Percentiles rank a stretch among this genome's conserved stretches.
These are phyloP conservation scores for Zhuqinia jingwanae DNA, from an alignment of 2,888 invertebrate species.

Conservation along the genomic window DNA sequence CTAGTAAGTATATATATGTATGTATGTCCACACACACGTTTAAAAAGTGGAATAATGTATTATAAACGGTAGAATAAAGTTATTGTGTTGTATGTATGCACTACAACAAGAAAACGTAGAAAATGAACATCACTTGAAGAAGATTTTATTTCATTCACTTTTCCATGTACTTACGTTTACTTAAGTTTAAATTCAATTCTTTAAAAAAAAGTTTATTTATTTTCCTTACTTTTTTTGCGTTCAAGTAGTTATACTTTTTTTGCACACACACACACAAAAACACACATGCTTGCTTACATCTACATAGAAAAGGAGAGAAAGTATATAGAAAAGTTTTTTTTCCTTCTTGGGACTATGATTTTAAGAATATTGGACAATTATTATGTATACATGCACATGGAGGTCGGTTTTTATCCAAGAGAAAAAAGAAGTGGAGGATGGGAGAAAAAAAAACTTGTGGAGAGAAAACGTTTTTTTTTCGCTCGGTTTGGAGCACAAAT, in stretches of 20 bases:
- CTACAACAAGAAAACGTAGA: conserved; percentile 15
- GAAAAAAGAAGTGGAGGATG: no score
- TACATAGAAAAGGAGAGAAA: no score
- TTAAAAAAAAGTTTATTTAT: conserved; percentile 33
- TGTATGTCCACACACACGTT: neutral
- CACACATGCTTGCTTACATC: neutral
- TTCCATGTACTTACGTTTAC: neutral
- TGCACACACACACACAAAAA: neutral
- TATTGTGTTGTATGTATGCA: neutral
- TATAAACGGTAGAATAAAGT: neutral
- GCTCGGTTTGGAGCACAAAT: neutral
- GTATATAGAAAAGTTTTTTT: no score
- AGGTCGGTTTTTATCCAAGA: no score
- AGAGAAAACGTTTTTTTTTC: conserved; percentile 2
- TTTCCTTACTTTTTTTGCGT: neutral
- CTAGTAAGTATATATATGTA: no score
- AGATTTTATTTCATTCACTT: conserved; percentile 61
- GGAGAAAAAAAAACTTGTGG: neutral
- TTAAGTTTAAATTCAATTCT: conserved; percentile 54
- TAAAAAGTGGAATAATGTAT: conserved; percentile 7
- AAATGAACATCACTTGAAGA: conserved; percentile 51
- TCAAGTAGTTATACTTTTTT: neutral
- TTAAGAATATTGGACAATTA: conserved; percentile 5
- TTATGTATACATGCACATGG: neutral
- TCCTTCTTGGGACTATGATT: neutral